phyloP scores from a whole-genome alignment of 2,888 invertebrate genomes.

The Horisme vitalbata region DNA sequence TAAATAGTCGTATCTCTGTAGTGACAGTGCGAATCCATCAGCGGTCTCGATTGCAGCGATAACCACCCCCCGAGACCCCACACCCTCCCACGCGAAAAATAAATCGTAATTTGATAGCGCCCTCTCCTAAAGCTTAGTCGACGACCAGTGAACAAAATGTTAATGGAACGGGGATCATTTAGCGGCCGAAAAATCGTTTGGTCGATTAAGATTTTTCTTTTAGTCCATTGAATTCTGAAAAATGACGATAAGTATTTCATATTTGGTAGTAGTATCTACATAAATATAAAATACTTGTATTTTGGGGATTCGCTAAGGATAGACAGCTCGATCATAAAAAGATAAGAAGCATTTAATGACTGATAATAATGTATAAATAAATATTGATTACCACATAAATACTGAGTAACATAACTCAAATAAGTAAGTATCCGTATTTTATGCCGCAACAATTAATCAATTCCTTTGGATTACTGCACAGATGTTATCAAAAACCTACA shows the following conservation, averaged over 20 bases:
- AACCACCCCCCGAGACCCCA: constrained; percentile 41
- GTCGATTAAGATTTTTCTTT: constrained; percentile 24
- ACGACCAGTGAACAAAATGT: constrained; percentile 33
- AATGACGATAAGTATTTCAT: too few species aligned
- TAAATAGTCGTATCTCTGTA: constrained; percentile 71
- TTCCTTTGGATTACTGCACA: background rate
- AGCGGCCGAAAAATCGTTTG: constrained; percentile 17
- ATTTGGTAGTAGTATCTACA: too few species aligned
- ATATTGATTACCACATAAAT: too few species aligned
- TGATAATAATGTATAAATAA: too few species aligned
- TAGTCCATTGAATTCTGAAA: background rate
- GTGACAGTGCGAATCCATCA: constrained; percentile 74
- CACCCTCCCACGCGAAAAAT: constrained; percentile 42
- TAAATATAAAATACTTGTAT: too few species aligned
- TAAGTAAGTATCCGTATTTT: too few species aligned
- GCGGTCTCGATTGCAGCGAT: constrained; percentile 61
- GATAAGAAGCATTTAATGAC: too few species aligned
- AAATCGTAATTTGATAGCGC: constrained; percentile 68
- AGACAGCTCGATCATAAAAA: too few species aligned
- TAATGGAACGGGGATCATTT: constrained; percentile 29
- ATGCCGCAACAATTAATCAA: constrained; percentile 1
- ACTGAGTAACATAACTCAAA: too few species aligned
- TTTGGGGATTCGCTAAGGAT: too few species aligned
- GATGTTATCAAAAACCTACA: constrained; percentile 24
- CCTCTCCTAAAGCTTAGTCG: constrained; percentile 34